A percentile compares a stretch with the other conserved stretches of the same genome.
phyloP scores from a whole-genome alignment of 2,888 invertebrate species.

The Drosophila picticornis region DNA sequence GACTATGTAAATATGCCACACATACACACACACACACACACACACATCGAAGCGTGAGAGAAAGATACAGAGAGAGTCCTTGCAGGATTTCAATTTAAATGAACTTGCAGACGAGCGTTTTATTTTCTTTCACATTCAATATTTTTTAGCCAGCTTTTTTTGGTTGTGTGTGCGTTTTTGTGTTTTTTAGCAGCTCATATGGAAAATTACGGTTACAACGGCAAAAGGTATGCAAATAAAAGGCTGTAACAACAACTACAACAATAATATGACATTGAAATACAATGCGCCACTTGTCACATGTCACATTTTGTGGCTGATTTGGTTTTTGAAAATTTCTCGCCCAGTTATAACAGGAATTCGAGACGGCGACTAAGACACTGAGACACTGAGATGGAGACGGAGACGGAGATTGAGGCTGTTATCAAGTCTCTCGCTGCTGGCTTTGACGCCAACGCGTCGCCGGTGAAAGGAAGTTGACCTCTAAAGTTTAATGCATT shows the following conservation, averaged over 20 bases:
- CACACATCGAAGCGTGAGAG: neutral
- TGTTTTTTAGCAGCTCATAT: constrained; percentile 63
- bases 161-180: constrained; percentile 5
- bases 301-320: constrained; percentile 76
- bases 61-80: neutral
- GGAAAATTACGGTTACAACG: constrained; percentile 68
- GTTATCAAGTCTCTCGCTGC: constrained; percentile 61
- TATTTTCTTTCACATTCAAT: constrained; percentile 75
- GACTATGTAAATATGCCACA: constrained; percentile 74
- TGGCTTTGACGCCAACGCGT: constrained; percentile 58
- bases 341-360: constrained; percentile 25
- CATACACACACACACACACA: constrained; percentile 11
- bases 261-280: constrained; percentile 70
- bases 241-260: constrained; percentile 28
- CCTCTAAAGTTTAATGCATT: constrained; percentile 83
- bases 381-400: neutral
- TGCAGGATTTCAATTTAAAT: constrained; percentile 77
- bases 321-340: constrained; percentile 59
- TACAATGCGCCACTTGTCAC: constrained; percentile 78
- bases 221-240: constrained; percentile 54
- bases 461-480: constrained; percentile 82
- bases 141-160: constrained; percentile 50
- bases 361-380: constrained; percentile 3
- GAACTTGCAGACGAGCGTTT: constrained; percentile 75
- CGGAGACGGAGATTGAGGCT: constrained; percentile 27